These are phyloP conservation scores for Nemoura dubitans DNA, from an alignment of 2,888 invertebrate species.

Conservation along the genomic window DNA sequence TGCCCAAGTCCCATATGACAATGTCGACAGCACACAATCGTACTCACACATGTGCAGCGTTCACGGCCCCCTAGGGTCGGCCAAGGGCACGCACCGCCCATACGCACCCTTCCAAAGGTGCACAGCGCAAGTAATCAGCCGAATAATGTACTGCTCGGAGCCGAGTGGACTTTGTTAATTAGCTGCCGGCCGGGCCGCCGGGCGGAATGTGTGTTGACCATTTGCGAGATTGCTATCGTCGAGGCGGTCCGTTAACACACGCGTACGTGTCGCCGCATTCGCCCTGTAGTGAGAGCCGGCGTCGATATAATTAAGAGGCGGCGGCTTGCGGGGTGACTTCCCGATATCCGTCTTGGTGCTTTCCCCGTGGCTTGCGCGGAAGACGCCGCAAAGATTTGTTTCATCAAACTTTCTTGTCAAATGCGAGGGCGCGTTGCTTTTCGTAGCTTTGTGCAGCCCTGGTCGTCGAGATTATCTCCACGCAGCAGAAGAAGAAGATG, in stretches of 20 bases:
- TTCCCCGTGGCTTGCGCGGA: not conserved
- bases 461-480: not conserved
- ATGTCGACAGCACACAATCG: not conserved
- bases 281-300: not conserved
- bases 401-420: too few species aligned
- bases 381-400: not conserved
- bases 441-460: not conserved
- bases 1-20: not conserved
- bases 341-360: not conserved
- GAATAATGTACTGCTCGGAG: too few species aligned
- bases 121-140: too few species aligned
- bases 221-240: not conserved
- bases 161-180: not conserved
- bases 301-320: not conserved
- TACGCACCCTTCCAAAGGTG: not conserved
- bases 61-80: not conserved
- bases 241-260: too few species aligned
- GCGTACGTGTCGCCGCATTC: not conserved
- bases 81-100: not conserved
- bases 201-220: not conserved
- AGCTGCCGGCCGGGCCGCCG: not conserved
- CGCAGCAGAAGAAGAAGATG: not conserved
- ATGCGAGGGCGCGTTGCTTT: too few species aligned
- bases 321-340: not conserved
- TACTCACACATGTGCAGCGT: not conserved